Base-by-base conservation (phyloP, 2,113 vertebrate species). In the Danionella cerebrum region DNA sequence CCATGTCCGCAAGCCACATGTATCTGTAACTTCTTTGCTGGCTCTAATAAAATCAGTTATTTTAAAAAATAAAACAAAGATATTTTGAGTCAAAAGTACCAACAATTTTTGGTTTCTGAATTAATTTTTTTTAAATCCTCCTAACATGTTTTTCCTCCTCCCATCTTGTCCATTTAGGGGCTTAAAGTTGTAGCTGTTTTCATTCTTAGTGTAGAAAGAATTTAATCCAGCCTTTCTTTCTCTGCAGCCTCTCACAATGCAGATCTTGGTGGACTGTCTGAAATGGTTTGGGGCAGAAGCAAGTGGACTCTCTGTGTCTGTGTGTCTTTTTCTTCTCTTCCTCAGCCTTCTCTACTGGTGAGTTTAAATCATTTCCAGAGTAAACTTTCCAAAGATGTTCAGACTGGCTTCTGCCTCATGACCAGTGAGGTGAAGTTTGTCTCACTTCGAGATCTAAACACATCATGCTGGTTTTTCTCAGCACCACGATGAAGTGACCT, bases 341-440 rank as follows among this genome's bases (percentile, higher is more conserved):
- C 14, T 93, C 33, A 78, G 77, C 55, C 87, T 96, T 64, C 87
- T 96, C 5, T 93, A 82, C 63, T 91, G 93, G 93, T 96, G 81
- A 91, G 91, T 88, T 10, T n/a, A n/a, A 63, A 25, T 33, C 39
- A 24, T 58, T 65, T 53, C 10, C 12, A 55, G 31, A 7, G 1
- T 24, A 19, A 22, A 21, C 7, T 45, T 55, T 68, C 39, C 6
- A 7, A 16, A 44, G 39, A 60, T 60, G 12, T 60, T 8, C 24
- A 19, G 39, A 53, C 27, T 6, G 2, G 18, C 27, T 2, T 14
- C 47, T 19, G n/a, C n/a, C 3, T 62, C 10, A 33, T 2, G 18
- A 21, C n/a, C 29, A 33, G 18, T 9, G 18, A 12, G 44, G 41
- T 11, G 41, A 35, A 33, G 29, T 36, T 10, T 11, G 8, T 13